Evolutionary conservation across 2,113 vertebrate species (phyloP).

Genomic region (Choloepus hoffmanni): DNA sequence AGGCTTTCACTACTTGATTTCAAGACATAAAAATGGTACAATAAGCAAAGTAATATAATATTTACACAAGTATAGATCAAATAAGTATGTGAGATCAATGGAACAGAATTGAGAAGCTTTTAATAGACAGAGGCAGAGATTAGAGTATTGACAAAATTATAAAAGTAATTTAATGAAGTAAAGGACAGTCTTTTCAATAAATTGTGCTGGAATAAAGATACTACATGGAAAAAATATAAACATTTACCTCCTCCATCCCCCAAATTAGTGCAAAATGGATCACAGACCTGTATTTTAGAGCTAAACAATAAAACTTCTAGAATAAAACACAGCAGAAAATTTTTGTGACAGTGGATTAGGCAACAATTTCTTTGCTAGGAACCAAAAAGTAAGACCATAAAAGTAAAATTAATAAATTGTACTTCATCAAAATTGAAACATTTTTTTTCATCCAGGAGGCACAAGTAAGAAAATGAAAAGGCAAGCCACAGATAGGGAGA

Average conservation of each 20-base stretch:
- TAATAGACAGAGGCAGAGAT: background rate
- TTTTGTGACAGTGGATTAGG: background rate
- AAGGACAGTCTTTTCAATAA: background rate
- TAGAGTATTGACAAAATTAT: background rate
- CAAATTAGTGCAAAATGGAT: background rate
- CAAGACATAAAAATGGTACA: background rate
- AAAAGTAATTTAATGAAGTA: background rate
- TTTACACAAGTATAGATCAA: background rate
- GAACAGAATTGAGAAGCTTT: background rate
- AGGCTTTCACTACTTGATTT: background rate
- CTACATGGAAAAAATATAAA: background rate
- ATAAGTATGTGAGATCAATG: background rate
- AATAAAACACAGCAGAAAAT: conserved; percentile 15
- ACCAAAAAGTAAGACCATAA: background rate
- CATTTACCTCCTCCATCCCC: background rate
- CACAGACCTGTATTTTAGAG: background rate
- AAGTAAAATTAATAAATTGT: background rate
- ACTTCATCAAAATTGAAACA: background rate
- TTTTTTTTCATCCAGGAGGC: background rate
- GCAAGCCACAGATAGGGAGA: background rate
- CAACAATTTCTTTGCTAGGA: background rate
- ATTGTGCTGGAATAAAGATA: background rate
- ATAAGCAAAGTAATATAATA: background rate
- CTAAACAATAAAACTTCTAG: background rate
- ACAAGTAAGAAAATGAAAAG: background rate